These are phyloP conservation scores for Calameuta idolon DNA, from an alignment of 2,888 invertebrate species.

Conservation along the genomic window DNA sequence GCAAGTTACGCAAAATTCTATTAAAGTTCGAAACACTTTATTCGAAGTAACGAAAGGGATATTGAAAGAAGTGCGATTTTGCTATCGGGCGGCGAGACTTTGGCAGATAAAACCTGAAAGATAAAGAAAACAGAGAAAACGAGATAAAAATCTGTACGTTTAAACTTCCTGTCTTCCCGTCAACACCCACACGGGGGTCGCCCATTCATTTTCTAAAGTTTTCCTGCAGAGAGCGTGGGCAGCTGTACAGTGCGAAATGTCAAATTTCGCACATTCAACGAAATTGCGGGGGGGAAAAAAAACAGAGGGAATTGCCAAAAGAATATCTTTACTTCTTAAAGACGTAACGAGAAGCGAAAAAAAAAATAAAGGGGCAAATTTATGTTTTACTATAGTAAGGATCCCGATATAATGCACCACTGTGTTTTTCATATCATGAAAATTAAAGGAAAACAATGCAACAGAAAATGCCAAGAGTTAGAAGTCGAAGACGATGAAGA, in stretches of 20 bases:
- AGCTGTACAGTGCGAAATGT: no score
- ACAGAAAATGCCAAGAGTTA: neutral
- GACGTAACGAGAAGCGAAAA: neutral
- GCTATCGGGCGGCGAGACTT: neutral
- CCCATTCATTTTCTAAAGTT: neutral
- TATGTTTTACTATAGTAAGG: neutral
- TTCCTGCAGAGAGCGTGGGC: no score
- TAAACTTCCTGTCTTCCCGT: neutral
- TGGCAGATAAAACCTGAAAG: conserved; percentile 8
- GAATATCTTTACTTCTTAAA: neutral
- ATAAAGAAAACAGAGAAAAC: conserved; percentile 8
- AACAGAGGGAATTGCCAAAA: neutral
- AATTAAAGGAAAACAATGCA: conserved; percentile 23
- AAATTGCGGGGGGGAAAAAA: neutral
- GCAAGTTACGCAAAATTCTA: neutral
- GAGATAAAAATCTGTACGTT: neutral
- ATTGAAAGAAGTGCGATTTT: neutral
- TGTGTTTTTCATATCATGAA: conserved; percentile 32
- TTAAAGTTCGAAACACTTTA: neutral
- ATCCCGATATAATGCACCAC: conserved; percentile 18
- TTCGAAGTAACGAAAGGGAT: neutral
- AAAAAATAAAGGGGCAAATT: neutral
- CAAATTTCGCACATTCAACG: no score
- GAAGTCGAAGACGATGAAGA: neutral
- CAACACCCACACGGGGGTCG: neutral